phyloP scores from a whole-genome alignment of 2,797 vertebrate species.

The Epinephelus coioides region DNA sequence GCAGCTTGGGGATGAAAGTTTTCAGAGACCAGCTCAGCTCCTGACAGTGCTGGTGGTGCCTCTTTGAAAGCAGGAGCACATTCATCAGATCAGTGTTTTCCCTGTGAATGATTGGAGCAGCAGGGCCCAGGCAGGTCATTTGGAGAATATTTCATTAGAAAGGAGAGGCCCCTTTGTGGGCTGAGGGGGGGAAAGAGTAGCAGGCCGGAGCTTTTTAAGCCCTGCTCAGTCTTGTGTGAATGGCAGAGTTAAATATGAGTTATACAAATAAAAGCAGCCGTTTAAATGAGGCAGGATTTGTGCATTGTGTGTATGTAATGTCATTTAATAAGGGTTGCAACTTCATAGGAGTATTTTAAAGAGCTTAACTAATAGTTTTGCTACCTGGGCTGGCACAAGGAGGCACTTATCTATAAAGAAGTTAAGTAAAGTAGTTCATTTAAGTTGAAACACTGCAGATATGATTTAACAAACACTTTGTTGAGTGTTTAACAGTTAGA shows the following conservation, averaged over 20 bases:
- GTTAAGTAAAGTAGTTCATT: neutral
- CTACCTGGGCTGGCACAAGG: too few relatives aligned
- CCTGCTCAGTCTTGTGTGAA: conserved; percentile 43
- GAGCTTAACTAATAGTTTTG: neutral
- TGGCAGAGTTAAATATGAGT: conserved; percentile 35
- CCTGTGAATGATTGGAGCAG: conserved; percentile 73
- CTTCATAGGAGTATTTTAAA: neutral
- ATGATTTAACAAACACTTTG: neutral
- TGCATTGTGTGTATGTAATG: neutral
- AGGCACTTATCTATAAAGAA: too few relatives aligned
- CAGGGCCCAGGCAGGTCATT: conserved; percentile 77
- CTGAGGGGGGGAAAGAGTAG: neutral
- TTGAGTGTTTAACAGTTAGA: too few relatives aligned
- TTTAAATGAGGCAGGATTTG: neutral
- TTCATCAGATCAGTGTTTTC: conserved; percentile 81
- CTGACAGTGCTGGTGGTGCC: neutral
- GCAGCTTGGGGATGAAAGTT: neutral
- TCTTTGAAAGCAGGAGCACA: conserved; percentile 53
- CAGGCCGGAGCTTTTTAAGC: conserved; percentile 25
- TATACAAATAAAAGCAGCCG: neutral
- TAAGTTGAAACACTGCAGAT: neutral
- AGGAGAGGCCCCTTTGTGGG: conserved; percentile 78
- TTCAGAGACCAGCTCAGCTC: neutral
- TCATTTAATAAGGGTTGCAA: neutral
- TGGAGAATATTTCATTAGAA: conserved; percentile 83